These are phyloP conservation scores for Ips nitidus DNA, from an alignment of 1,140 invertebrate genomes.

Conservation along the genomic window DNA sequence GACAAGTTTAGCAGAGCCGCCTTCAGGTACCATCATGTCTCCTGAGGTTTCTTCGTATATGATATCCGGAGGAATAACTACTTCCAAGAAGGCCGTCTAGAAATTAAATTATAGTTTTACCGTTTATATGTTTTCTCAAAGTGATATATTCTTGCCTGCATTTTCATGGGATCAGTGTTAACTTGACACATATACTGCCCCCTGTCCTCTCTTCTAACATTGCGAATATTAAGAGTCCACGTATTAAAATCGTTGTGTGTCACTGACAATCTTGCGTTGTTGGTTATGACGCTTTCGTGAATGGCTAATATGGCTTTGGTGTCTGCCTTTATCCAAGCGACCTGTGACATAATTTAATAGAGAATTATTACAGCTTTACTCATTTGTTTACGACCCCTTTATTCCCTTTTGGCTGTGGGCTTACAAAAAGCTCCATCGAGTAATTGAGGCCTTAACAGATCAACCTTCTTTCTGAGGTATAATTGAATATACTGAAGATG, in stretches of 20 bases:
- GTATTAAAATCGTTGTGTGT: slow-evolving; percentile 86
- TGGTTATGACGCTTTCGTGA: slow-evolving; percentile 89
- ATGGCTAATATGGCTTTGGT: slow-evolving; percentile 89
- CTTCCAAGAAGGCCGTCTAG: slow-evolving; percentile 81
- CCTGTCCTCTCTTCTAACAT: slow-evolving; percentile 79
- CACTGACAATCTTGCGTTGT: slow-evolving; percentile 81
- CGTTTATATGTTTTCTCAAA: not conserved
- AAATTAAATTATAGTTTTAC: slow-evolving; percentile 2
- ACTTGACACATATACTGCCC: slow-evolving; percentile 93
- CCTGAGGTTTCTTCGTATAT: slow-evolving; percentile 84
- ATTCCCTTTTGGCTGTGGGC: too few species aligned
- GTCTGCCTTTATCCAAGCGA: slow-evolving; percentile 91
- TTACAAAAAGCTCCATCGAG: too few species aligned
- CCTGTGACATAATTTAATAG: slow-evolving; percentile 57
- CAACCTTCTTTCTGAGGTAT: too few species aligned
- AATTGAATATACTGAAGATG: too few species aligned
- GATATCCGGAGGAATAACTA: slow-evolving; percentile 89
- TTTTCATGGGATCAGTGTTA: slow-evolving; percentile 92
- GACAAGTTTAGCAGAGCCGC: slow-evolving; percentile 80
- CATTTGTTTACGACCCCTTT: not conserved
- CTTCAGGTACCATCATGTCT: slow-evolving; percentile 89
- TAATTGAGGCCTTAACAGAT: too few species aligned
- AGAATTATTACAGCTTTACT: slow-evolving; percentile 8
- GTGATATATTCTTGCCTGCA: slow-evolving; percentile 64
- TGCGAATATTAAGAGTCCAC: slow-evolving; percentile 83